phyloP scores from a whole-genome alignment of 2,888 invertebrate species.

The Nomada fabriciana region DNA sequence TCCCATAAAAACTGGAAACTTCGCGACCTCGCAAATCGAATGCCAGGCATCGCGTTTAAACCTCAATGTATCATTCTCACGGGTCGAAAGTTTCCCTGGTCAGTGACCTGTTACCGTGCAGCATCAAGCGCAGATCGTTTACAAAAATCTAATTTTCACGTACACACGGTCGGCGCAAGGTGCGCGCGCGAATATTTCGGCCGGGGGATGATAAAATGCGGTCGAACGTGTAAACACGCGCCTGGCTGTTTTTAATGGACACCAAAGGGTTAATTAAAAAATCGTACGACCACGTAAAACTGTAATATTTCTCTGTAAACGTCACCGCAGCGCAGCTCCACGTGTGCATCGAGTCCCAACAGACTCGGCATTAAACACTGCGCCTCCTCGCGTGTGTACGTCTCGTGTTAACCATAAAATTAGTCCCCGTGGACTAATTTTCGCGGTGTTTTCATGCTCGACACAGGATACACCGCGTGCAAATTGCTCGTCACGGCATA shows the following conservation, averaged over 20 bases:
- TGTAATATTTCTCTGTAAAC: constrained; percentile 51
- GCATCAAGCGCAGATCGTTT: background rate
- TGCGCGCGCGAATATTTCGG: constrained; percentile 13
- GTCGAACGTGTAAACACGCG: constrained; percentile 21
- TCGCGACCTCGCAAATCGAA: no score
- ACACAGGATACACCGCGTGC: constrained; percentile 5
- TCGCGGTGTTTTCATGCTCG: constrained; percentile 54
- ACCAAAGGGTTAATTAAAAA: constrained; percentile 67
- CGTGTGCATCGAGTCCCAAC: constrained; percentile 43
- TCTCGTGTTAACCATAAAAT: constrained; percentile 56
- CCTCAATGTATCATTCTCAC: no score
- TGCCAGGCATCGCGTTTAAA: no score
- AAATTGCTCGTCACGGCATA: constrained; percentile 30
- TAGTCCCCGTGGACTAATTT: constrained; percentile 66
- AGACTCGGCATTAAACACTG: constrained; percentile 57
- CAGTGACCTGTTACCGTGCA: background rate
- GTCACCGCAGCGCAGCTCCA: constrained; percentile 48
- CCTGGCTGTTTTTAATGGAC: constrained; percentile 58
- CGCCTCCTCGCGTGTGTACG: constrained; percentile 44
- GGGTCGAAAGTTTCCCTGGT: background rate
- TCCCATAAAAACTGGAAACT: no score
- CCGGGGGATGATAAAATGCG: constrained; percentile 16
- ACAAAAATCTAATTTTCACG: background rate
- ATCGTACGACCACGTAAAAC: constrained; percentile 39
- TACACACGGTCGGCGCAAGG: no score